Percentiles rank a stretch among this genome's conserved stretches.
Evolutionary conservation across 2,888 invertebrate species (phyloP).

Genomic region (Danaus chrysippus): DNA sequence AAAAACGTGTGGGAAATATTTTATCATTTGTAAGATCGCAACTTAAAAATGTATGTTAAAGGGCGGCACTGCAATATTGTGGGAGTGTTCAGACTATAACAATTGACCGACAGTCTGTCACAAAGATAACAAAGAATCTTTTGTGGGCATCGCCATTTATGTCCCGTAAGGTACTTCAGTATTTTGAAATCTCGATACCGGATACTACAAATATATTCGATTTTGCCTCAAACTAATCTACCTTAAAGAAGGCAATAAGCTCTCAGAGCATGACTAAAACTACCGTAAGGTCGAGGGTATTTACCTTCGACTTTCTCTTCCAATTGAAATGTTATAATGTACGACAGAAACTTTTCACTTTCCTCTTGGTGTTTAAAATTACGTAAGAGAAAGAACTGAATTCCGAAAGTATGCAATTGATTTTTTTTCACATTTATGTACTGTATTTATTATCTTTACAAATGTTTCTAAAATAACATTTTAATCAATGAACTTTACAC

Average conservation of each 20-base stretch:
- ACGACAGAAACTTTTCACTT: conserved; percentile 27
- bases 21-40: conserved; percentile 13
- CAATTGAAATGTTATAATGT: conserved; percentile 34
- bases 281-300: conserved; percentile 22
- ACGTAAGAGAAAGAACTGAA: conserved; percentile 11
- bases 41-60: conserved; percentile 54
- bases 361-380: conserved; percentile 25
- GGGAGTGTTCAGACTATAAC: conserved; percentile 55
- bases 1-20: conserved; percentile 11
- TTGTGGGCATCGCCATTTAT: conserved; percentile 38
- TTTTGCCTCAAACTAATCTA: background rate
- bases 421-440: conserved; percentile 5
- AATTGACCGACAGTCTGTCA: conserved; percentile 55
- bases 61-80: conserved; percentile 55
- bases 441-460: background rate
- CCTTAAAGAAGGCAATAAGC: background rate
- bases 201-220: background rate
- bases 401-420: conserved; percentile 21
- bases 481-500: too few species aligned
- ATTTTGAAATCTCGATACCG: background rate
- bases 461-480: too few species aligned
- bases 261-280: conserved; percentile 21
- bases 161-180: conserved; percentile 1
- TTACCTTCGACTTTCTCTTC: conserved; percentile 37
- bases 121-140: conserved; percentile 64